Base-by-base conservation (phyloP, 1,140 invertebrate species). In the Caenorhabditis inopinata region DNA sequence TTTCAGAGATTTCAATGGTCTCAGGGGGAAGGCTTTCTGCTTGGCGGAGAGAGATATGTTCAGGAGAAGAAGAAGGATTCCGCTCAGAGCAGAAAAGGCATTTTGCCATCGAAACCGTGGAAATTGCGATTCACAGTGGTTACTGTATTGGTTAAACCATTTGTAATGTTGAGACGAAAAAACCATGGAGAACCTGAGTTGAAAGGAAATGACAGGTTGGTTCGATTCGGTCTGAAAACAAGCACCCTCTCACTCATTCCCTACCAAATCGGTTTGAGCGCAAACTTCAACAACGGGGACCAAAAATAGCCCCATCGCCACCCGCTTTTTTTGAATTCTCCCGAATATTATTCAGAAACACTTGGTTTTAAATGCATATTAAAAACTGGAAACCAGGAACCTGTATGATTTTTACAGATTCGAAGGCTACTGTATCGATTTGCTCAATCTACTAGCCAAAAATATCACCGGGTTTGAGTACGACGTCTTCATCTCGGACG, bases 381-480 rank as follows among this genome's bases (percentile, higher is more conserved):
- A n/a, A n/a, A n/a, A n/a, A n/a, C n/a, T n/a, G n/a, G n/a, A n/a
- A n/a, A n/a, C n/a, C n/a, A n/a, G 21, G 14, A 51, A 16, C 11
- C 9, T 21, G n/a, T 47, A n/a, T 47, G 46, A 47, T 47, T 47
- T 16, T 47, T 47, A 5, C 29, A 58, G 84, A 25, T 89, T 87
- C 78, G 89, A 89, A 76, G 89, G 89, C 18, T 89, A 87, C 82
- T 89, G 89, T 74, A 87, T 89, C 27, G 89, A 89, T 77, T 75
- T 89, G 14, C 68, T 88, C 2, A 78, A 80, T 32, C 35, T 81
- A 11, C 49, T 88, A 16, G 77, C 74, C 25, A 83, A 89, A 35
- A 51, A 86, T 14, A 82, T 86, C 45, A 80, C 80, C 14, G 84
- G 89, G 27, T 89, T 90, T 74, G 74, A 81, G 35, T 81, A 81